Base-by-base conservation (phyloP, 2,113 vertebrate genomes). In the Copsychus sechellarum region DNA sequence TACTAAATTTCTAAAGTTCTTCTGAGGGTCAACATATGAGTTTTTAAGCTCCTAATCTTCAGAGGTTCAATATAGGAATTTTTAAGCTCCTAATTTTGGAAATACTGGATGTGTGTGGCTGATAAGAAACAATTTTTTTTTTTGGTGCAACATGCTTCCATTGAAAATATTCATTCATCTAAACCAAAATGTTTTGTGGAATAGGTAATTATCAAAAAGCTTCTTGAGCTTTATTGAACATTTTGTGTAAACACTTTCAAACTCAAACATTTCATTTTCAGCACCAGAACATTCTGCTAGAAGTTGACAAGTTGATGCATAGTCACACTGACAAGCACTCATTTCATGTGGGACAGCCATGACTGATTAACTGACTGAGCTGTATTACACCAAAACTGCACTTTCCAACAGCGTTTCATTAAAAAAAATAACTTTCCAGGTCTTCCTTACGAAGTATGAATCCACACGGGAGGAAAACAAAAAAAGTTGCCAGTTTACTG, bases 161-260 rank as follows among this genome's bases (percentile, higher is more conserved):
- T 54, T 83, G 80, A 62, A 91, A 95, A 86, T 53, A 57, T 45
- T 92, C 6, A 76, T 92, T 93, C 50, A 88, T 77, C 58, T 73
- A 70, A 83, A 88, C 11, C 9, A 83, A 91, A 91, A 65, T 86
- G 42, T 66, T 81, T 74, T 73, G 38, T 70, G n/a, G 36, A 25
- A 62, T 77, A 61, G 12, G 8, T 65, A 11, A 88, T 57, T 73
- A 88, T 83, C 31, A 73, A 40, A 86, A 91, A 42, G 18, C 14
- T 83, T 58, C 36, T 71, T 33, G 14, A 83, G 51, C 3, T 23
- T 56, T 88, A 33, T 65, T 5, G 36, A 82, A 53, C 4, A 25
- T 73, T 65, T 85, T 73, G 1, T 77, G 5, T 86, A 86, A 95
- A 86, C n/a, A 28, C 36, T 83, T 90, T 85, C 33, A 72, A 53